Conservation (phyloP, 2,797 vertebrate genomes). For the Neoniphon sammara region DNA sequence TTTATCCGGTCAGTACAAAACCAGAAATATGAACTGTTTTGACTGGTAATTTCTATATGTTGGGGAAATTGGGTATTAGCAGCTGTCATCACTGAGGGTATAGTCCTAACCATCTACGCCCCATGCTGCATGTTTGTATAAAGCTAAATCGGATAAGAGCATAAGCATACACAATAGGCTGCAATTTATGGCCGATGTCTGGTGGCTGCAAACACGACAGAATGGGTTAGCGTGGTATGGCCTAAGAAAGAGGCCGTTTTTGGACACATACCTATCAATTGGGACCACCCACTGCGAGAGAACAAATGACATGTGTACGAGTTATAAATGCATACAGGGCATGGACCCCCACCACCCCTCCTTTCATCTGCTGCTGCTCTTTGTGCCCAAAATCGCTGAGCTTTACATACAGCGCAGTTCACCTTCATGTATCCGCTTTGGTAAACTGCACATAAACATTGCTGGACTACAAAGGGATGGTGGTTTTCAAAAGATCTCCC, state of each 20-base stretch:
- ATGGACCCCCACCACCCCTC: conserved; percentile 55
- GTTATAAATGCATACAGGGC: conserved; percentile 54
- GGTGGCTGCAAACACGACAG: conserved; percentile 50
- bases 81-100: conserved; percentile 23
- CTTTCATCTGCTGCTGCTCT: conserved; percentile 72
- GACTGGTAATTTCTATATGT: neutral
- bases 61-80: neutral
- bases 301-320: conserved; percentile 79
- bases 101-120: conserved; percentile 32
- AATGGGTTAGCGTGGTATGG: conserved; percentile 68
- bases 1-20: conserved; percentile 10
- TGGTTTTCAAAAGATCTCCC: neutral
- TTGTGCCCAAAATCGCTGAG: conserved; percentile 83
- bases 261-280: conserved; percentile 48
- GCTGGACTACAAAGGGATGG: conserved; percentile 30
- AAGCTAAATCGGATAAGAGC: conserved; percentile 51
- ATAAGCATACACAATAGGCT: conserved; percentile 53
- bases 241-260: conserved; percentile 69
- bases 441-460: conserved; percentile 48
- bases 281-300: conserved; percentile 62
- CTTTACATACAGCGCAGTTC: conserved; percentile 56
- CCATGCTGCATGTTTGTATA: conserved; percentile 36
- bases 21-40: conserved; percentile 5
- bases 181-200: conserved; percentile 57
- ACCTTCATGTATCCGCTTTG: conserved; percentile 62